Percentiles rank a stretch among this genome's conserved stretches.
Evolutionary conservation across 2,113 vertebrate species (phyloP).

Genomic region (Willisornis vidua): DNA sequence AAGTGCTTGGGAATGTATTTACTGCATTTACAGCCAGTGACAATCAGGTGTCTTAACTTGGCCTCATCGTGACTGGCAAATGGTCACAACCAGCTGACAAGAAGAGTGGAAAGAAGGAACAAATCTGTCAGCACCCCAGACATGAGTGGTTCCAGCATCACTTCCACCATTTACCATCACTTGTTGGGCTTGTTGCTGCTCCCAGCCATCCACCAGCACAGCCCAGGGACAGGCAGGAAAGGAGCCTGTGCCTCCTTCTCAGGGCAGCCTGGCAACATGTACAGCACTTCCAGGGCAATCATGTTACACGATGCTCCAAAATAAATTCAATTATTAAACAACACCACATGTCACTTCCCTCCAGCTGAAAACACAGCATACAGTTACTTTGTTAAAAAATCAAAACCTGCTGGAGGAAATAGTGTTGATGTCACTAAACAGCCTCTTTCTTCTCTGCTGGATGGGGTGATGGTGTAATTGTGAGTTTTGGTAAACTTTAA

Average conservation of each 20-base stretch:
- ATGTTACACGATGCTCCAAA: constrained; percentile 15
- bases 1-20: neutral
- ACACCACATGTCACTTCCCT: constrained; percentile 32
- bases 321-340: constrained; percentile 61
- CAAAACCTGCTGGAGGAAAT: neutral
- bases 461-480: neutral
- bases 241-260: neutral
- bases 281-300: constrained; percentile 15
- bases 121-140: neutral
- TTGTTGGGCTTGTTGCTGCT: neutral
- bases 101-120: neutral
- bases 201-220: neutral
- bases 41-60: neutral
- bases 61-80: neutral
- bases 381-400: neutral
- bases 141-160: neutral
- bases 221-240: neutral
- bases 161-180: neutral
- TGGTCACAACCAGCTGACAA: neutral
- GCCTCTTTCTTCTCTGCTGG: neutral
- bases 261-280: neutral
- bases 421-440: neutral
- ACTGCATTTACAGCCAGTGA: neutral
- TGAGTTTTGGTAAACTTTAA: neutral
- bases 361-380: constrained; percentile 25